phyloP scores from a whole-genome alignment of 2,888 invertebrate species.

The Tetropium fuscum region DNA sequence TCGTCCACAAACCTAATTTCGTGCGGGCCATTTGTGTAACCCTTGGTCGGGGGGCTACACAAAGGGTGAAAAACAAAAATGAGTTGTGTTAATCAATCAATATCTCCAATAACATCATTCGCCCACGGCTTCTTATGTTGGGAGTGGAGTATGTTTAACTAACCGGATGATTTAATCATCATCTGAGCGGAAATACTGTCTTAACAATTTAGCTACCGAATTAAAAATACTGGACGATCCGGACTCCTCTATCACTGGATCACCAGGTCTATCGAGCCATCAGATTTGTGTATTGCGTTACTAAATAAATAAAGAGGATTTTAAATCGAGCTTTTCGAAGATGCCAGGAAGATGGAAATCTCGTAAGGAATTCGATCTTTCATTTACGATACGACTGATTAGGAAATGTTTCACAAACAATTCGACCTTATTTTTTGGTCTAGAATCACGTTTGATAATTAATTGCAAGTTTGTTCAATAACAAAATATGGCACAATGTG shows the following conservation, averaged over 20 bases:
- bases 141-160: slow-evolving; percentile 64
- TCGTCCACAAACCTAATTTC: slow-evolving; percentile 21
- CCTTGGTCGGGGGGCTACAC: slow-evolving; percentile 17
- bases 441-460: no score
- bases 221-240: slow-evolving; percentile 55
- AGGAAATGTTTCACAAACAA: no score
- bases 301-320: background rate
- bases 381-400: no score
- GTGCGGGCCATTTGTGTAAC: slow-evolving; percentile 20
- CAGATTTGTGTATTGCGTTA: slow-evolving; percentile 9
- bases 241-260: slow-evolving; percentile 13
- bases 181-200: slow-evolving; percentile 65
- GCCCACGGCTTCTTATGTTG: slow-evolving; percentile 59
- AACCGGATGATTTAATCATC: slow-evolving; percentile 67
- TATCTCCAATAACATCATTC: slow-evolving; percentile 62
- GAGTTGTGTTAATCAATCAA: slow-evolving; percentile 66
- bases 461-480: no score
- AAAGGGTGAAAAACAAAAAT: slow-evolving; percentile 47
- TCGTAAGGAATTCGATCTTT: no score
- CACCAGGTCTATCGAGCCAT: slow-evolving; percentile 3
- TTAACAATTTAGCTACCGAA: slow-evolving; percentile 66
- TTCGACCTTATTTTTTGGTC: no score
- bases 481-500: no score
- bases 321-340: background rate
- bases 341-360: background rate